phyloP scores from a whole-genome alignment of 1,140 invertebrate species.

The Pogonus chalceus region DNA sequence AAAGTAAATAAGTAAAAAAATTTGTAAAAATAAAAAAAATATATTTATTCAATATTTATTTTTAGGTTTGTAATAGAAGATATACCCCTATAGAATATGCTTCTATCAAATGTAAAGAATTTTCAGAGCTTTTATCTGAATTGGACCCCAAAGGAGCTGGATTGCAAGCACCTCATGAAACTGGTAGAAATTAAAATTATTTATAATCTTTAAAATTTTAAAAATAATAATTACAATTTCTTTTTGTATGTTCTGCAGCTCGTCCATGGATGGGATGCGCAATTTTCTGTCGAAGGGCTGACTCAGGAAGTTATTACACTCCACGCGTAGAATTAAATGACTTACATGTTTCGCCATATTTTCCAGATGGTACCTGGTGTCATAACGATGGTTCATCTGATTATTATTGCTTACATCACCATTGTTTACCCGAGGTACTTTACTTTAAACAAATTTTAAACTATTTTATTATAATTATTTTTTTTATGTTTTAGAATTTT shows the following conservation, averaged over 20 bases:
- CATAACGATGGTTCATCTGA: slow-evolving; percentile 50
- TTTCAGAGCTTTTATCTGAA: slow-evolving; percentile 44
- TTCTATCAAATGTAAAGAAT: slow-evolving; percentile 48
- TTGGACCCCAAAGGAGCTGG: slow-evolving; percentile 51
- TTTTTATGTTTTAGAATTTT: slow-evolving; percentile 39
- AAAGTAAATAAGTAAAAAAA: slow-evolving; percentile 37
- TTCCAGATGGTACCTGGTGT: slow-evolving; percentile 74
- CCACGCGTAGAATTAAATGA: slow-evolving; percentile 63
- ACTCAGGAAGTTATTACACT: slow-evolving; percentile 57
- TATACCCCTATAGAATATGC: slow-evolving; percentile 45
- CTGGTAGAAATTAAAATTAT: slow-evolving; percentile 38
- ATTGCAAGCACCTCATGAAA: slow-evolving; percentile 58
- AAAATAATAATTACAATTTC: slow-evolving; percentile 4
- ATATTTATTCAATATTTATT: slow-evolving; percentile 1
- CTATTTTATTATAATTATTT: slow-evolving; percentile 10
- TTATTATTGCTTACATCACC: slow-evolving; percentile 63
- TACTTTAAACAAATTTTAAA: slow-evolving; percentile 10
- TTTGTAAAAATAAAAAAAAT: neutral
- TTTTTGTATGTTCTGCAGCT: slow-evolving; percentile 32
- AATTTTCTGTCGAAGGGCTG: slow-evolving; percentile 57
- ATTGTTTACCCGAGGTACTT: slow-evolving; percentile 55
- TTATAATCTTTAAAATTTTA: neutral
- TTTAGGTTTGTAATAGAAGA: slow-evolving; percentile 48
- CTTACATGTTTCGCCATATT: slow-evolving; percentile 59
- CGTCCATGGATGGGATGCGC: slow-evolving; percentile 66